phyloP scores from a whole-genome alignment of 2,797 vertebrate species.

The Lerista edwardsae region DNA sequence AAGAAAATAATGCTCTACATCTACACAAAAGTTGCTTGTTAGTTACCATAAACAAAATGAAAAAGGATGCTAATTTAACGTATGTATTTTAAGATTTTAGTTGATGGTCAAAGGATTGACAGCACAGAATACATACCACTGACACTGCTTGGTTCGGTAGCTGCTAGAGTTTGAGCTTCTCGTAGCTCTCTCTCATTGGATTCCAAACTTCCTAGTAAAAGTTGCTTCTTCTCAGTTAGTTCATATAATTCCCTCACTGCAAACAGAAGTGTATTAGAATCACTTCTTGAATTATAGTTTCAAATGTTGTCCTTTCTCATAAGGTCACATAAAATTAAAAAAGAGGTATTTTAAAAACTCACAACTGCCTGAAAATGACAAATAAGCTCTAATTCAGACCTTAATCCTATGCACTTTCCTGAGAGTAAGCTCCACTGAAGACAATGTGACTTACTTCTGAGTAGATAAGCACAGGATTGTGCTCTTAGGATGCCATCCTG shows the following conservation, averaged over 20 bases:
- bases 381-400: not conserved
- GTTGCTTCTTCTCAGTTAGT: constrained; percentile 16
- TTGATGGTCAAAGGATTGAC: not conserved
- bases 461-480: no score
- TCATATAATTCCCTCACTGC: not conserved
- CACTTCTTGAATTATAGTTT: not conserved
- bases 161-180: constrained; percentile 11
- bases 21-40: not conserved
- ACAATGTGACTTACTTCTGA: no score
- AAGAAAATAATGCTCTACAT: not conserved
- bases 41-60: not conserved
- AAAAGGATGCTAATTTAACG: not conserved
- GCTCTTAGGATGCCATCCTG: no score
- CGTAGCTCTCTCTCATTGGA: constrained; percentile 5
- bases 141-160: constrained; percentile 1
- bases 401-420: not conserved
- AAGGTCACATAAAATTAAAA: not conserved
- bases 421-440: no score
- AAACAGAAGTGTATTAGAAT: not conserved
- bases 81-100: not conserved
- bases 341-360: not conserved
- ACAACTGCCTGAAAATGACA: not conserved
- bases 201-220: not conserved
- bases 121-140: not conserved
- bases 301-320: not conserved